A percentile compares a stretch with the other conserved stretches of the same genome.
These are phyloP conservation scores for Vicugna pacos DNA, from an alignment of 2,113 vertebrate species.

Conservation along the genomic window DNA sequence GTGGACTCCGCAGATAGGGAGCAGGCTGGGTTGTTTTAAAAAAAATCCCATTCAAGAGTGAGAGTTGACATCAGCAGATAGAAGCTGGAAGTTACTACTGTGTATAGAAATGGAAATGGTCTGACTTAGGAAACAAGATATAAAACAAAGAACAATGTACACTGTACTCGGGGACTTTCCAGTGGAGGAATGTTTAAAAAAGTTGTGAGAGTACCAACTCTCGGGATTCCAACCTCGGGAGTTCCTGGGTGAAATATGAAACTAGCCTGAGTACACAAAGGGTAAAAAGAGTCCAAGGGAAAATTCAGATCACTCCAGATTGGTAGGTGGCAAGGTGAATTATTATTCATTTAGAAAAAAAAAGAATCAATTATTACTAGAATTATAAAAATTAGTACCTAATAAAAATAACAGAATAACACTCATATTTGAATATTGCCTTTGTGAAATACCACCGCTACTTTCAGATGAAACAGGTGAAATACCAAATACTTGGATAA, in stretches of 20 bases:
- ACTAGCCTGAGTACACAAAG: neutral
- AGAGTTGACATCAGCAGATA: neutral
- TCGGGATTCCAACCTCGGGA: neutral
- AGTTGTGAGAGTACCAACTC: neutral
- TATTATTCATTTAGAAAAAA: neutral
- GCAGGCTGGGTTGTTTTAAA: neutral
- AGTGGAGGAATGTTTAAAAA: neutral
- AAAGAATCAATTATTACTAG: neutral
- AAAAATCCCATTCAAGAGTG: neutral
- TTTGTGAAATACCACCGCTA: neutral
- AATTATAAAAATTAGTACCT: neutral
- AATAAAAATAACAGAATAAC: neutral
- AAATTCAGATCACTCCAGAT: neutral
- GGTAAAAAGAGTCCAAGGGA: neutral
- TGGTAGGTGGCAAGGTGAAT: neutral
- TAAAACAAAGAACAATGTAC: neutral
- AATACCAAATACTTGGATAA: neutral
- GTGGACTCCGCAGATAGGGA: neutral
- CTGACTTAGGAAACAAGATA: neutral
- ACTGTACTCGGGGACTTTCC: neutral
- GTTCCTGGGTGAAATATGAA: neutral
- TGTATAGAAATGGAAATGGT: neutral
- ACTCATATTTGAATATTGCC: neutral
- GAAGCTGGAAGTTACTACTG: neutral
- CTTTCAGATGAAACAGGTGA: neutral